Evolutionary conservation across 1,140 invertebrate genomes (phyloP), one percentile per base, ranked within the genome.

Genomic region (Phocides pigmalion): DNA sequence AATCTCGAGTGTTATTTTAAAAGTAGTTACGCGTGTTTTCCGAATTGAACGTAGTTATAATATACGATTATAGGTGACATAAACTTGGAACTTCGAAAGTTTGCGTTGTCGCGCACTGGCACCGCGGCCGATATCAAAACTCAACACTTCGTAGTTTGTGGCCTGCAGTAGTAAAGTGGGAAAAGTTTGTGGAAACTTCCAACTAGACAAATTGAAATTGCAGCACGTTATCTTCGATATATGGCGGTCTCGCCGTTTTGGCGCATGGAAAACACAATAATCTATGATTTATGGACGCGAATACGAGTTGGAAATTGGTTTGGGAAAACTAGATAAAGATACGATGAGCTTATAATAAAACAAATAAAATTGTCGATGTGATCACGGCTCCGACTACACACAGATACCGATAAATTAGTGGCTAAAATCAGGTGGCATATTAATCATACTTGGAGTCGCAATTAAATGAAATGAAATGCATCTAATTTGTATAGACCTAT

Each of bases 181-280:
- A 58, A 58, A 56, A 58, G 54, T 58, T 58, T 46, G 53, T 42
- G 41, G 22, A 56, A 46, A 19, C 54, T 15, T 46, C 41, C 28
- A 28, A 59, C 42, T 46, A 59, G 54, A 59, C 54, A 59, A 59
- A 59, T 46, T 59, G 54, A 59, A 59, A 59, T 59, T 59, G 54
- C 42, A 46, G 54, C 54, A 20, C 54, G 54, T 59, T 59, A 59
- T 59, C 54, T 59, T 32, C 54, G 54, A 59, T 59, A 59, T 59
- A 59, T 46, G 16, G 41, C 42, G 54, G 16, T 25, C 4, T 17
- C 54, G 25, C 22, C 54, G 54, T 2, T 42, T 20, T 28, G 53
- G 53, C 53, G 53, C 53, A 58, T 59, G 54, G 41, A 59, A 59
- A 59, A 46, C 42, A 46, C 25, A 59, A 59, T 46, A 59, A 46